Evolutionary conservation across 2,113 vertebrate species (phyloP).

Genomic region (Synchiropus splendidus): DNA sequence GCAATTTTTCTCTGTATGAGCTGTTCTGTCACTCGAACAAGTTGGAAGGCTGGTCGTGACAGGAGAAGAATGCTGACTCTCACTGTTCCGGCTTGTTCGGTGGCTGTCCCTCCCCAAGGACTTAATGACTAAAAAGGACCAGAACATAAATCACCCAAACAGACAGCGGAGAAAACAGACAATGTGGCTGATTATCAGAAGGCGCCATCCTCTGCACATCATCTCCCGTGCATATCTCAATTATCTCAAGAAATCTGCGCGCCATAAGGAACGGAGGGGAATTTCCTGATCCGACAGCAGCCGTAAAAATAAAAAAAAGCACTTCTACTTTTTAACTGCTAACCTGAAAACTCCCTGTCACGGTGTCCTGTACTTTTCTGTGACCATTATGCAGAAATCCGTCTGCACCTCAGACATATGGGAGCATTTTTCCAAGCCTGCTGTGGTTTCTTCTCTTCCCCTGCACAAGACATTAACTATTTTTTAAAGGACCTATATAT

Average conservation of each 20-base stretch:
- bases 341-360: constrained; percentile 28
- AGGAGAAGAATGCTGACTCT: constrained; percentile 36
- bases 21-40: constrained; percentile 34
- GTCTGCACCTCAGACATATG: constrained; percentile 58
- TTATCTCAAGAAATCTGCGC: constrained; percentile 9
- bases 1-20: constrained; percentile 23
- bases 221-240: constrained; percentile 18
- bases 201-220: constrained; percentile 22
- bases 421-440: constrained; percentile 55
- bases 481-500: constrained; percentile 59
- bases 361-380: constrained; percentile 29
- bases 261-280: background rate
- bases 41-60: constrained; percentile 31
- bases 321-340: constrained; percentile 19
- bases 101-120: constrained; percentile 30
- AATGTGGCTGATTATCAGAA: constrained; percentile 41
- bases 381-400: constrained; percentile 38
- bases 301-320: too few relatives aligned
- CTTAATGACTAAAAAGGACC: constrained; percentile 22
- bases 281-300: background rate
- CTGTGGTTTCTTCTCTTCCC: constrained; percentile 51
- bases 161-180: constrained; percentile 36
- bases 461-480: constrained; percentile 71
- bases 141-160: constrained; percentile 54
- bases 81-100: constrained; percentile 30